Base-by-base conservation (phyloP, 2,888 invertebrate genomes). In the Entomobrya proxima region DNA sequence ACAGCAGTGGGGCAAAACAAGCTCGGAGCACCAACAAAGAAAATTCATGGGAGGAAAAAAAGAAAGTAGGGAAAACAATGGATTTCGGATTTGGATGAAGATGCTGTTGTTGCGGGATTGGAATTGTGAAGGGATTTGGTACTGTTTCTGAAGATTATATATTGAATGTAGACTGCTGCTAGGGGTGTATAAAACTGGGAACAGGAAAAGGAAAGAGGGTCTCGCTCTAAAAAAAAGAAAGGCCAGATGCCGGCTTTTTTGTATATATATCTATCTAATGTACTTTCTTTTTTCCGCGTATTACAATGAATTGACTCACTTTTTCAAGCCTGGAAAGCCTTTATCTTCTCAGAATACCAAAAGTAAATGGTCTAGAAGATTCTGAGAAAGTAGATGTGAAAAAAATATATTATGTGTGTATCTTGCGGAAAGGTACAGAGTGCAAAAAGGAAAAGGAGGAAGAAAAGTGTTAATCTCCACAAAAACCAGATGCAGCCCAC, bases 21-120 rank as follows among this genome's bases (percentile, higher is more conserved):
- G 52, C 18, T n/a, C 18, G 21, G 21, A 27, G 27, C 55, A 55
- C 27, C 11, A 47, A 47, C 47, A 47, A 40, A 40, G 21, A 40
- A 18, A 37, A 37, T 40, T 67, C 37, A 37, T n/a, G 35, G 18
- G 6, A 18, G 64, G 64, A 35, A 64, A 32, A 27, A 15, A 55
- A 55, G 47, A 72, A 44, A 72, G 47, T 72, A 47, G 69, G 55
- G 27, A 55, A 55, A 72, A 72, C 69, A 72, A 72, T 72, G 69
- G 69, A 69, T 37, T 69, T 18, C 13, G 69, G n/a, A 44, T 72
- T 72, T 40, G 44, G 32, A 64, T 64, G 64, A 64, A n/a, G 32
- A 21, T 55, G 55, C 55, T 55, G 55, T 4, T 55, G 24, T 27
- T 40, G 7, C 44, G 13, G 9, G 44, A 40, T 40, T 47, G 6